A percentile compares a stretch with the other conserved stretches of the same genome.
These are phyloP conservation scores for Eptesicus fuscus DNA, from an alignment of 2,113 vertebrate species.

Conservation along the genomic window DNA sequence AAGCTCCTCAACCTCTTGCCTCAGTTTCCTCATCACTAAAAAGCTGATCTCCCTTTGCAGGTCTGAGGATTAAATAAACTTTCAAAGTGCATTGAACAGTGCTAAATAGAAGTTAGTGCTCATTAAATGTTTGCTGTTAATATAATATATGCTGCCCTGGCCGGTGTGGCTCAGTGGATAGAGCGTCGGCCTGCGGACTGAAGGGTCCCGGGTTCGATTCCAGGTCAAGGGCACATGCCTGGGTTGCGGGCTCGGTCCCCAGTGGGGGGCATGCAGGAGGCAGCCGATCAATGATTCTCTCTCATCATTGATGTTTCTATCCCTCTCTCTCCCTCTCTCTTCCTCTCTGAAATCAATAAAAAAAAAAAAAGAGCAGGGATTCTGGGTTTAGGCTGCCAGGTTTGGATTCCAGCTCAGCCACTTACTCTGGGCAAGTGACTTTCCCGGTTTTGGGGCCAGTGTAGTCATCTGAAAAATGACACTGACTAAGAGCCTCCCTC, in stretches of 20 bases:
- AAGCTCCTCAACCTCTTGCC: background rate
- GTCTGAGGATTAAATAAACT: background rate
- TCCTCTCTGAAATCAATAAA: too few relatives aligned
- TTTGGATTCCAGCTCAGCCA: background rate
- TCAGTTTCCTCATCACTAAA: background rate
- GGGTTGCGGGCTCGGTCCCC: too few relatives aligned
- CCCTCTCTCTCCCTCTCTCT: too few relatives aligned
- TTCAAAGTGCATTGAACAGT: background rate
- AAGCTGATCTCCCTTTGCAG: background rate
- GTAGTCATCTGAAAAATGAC: background rate
- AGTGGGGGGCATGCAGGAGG: too few relatives aligned
- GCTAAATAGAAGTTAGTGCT: background rate
- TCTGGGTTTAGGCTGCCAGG: background rate
- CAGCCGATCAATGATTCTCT: too few relatives aligned
- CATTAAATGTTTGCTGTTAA: background rate
- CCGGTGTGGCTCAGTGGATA: too few relatives aligned
- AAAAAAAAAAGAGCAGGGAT: background rate
- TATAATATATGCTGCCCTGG: accelerated
- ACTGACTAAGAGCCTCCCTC: background rate
- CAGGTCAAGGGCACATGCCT: too few relatives aligned
- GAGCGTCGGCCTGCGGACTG: too few relatives aligned
- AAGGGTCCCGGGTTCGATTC: too few relatives aligned
- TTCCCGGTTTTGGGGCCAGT: background rate
- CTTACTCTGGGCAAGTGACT: background rate
- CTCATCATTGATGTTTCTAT: too few relatives aligned